Conservation (phyloP, 2,797 vertebrate species). For the Coracias cyanogaster region DNA sequence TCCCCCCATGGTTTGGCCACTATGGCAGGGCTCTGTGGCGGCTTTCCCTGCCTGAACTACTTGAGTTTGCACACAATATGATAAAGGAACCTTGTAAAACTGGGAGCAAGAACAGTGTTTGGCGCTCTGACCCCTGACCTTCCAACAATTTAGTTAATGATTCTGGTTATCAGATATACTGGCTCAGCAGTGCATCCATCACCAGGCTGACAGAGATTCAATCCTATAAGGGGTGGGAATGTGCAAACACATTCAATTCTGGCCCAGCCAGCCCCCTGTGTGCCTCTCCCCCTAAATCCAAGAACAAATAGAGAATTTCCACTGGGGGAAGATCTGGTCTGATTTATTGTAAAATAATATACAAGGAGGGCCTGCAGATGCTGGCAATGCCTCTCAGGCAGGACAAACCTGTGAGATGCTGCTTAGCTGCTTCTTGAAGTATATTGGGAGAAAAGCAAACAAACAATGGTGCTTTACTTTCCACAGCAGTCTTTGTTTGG, state of each 20-base stretch:
- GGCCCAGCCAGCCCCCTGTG: fast-evolving
- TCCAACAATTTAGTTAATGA: conserved; percentile 42
- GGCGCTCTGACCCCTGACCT: conserved; percentile 10
- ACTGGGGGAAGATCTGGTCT: background rate
- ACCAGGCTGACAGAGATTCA: conserved; percentile 35
- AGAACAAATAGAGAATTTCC: conserved; percentile 36
- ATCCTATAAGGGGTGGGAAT: conserved; percentile 2
- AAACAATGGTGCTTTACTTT: background rate
- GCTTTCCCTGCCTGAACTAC: background rate
- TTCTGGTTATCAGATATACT: conserved; percentile 50
- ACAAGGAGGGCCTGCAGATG: background rate
- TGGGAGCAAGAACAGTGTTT: fast-evolving
- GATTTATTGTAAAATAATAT: background rate
- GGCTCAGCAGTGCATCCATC: conserved; percentile 66
- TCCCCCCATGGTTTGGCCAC: fast-evolving
- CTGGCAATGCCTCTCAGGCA: background rate
- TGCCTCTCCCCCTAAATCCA: background rate
- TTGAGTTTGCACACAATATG: background rate
- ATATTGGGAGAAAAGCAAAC: background rate
- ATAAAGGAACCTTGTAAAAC: conserved; percentile 5
- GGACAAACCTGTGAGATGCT: background rate
- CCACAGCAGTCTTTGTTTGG: fast-evolving
- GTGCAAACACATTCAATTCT: conserved; percentile 24
- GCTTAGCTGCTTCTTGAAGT: background rate
- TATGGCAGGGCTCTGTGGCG: background rate